Evolutionary conservation across 1,140 invertebrate genomes (phyloP).

Genomic region (Akabosia matsudoensis): DNA sequence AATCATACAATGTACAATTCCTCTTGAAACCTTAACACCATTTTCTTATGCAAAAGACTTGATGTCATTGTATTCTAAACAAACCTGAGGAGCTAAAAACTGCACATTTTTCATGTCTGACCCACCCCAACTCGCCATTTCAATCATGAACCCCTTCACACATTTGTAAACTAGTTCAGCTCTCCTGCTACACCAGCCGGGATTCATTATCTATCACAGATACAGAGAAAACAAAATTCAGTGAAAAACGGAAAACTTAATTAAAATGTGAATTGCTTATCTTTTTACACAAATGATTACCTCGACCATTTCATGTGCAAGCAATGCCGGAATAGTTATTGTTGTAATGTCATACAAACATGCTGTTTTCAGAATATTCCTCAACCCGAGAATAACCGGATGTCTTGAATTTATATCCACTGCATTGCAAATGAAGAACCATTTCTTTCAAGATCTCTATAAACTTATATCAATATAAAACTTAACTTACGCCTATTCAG

Average conservation of each 20-base stretch:
- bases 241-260: not conserved
- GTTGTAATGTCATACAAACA: slow-evolving; percentile 90
- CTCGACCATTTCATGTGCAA: slow-evolving; percentile 91
- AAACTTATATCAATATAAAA: slow-evolving; percentile 5
- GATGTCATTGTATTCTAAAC: not conserved
- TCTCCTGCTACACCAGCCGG: slow-evolving; percentile 89
- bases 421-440: slow-evolving; percentile 47
- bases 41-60: not conserved
- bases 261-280: not conserved
- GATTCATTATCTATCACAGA: slow-evolving; percentile 84
- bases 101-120: slow-evolving; percentile 84
- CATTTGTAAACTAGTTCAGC: slow-evolving; percentile 97
- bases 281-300: slow-evolving; percentile 59
- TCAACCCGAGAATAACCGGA: slow-evolving; percentile 87
- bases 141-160: slow-evolving; percentile 99
- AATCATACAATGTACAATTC: slow-evolving; percentile 26
- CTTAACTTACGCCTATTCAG: slow-evolving; percentile 43
- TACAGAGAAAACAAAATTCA: slow-evolving; percentile 28
- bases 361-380: slow-evolving; percentile 91
- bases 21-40: slow-evolving; percentile 9
- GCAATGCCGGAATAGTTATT: slow-evolving; percentile 84
- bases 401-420: slow-evolving; percentile 93
- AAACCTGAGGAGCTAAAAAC: slow-evolving; percentile 74
- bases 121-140: slow-evolving; percentile 88
- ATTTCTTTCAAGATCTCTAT: not conserved